Evolutionary conservation across 2,888 invertebrate species (phyloP), one percentile per base, ranked within the genome.

Genomic region (Oasisia sp.): DNA sequence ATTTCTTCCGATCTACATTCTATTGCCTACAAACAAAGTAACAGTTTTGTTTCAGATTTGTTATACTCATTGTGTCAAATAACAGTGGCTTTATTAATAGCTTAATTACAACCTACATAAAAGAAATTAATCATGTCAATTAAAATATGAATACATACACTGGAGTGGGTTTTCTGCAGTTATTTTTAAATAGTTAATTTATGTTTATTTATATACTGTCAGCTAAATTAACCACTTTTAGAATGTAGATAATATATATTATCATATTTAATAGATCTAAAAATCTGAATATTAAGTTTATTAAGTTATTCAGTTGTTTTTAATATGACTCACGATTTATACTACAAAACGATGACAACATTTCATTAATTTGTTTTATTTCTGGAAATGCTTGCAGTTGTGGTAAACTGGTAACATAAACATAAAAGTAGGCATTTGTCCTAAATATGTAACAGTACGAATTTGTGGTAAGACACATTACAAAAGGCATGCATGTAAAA

Each of bases 1-100:
- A 95, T 19, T 74, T 74, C 27, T 74, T 74, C 74, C 32, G 92
- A 90, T 50, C 94, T 94, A 9, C 92, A 92, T 90, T 94, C 94
- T 38, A 94, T 93, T 92, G 93, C 93, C 95, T 95, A 93, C 32
- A 93, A 94, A 5, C 38, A 89, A 91, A 38, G 14, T 8, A 5
- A 3, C 50, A 50, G 1, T 11, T 91, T 91, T 45, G 32, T 74
- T 91, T 32, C 44, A 19, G 12, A 91, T 91, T 44, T 14, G 12
- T 91, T 19, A 44, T 44, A 90, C 44, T 19, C 19, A 27, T 44
- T 90, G 12, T 90, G 32, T 90, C 90, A 32, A 90, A 32, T 38
- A n/a, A 50, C 12, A n/a, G 27, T 32, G 14, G 32, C 90, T 1
- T 90, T 7, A 38, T 32, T 44, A 90, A 38, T 90, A 14, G 32